Evolutionary conservation across 2,888 invertebrate species (phyloP).

Genomic region (Iphiclides podalirius): DNA sequence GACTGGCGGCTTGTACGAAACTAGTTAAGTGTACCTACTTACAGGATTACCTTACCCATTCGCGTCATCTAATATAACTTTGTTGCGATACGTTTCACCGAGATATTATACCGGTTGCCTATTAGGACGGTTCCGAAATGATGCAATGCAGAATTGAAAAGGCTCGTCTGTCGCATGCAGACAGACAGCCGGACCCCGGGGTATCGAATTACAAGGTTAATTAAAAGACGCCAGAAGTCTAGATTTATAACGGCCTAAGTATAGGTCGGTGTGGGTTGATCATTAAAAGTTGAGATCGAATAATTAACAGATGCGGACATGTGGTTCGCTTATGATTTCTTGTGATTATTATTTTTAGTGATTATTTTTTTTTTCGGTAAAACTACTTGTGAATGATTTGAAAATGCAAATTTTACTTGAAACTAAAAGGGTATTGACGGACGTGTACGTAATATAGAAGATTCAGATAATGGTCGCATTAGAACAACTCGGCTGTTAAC

Average conservation of each 20-base stretch:
- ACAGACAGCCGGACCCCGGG: neutral
- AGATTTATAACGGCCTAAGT: conserved; percentile 7
- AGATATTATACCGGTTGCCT: conserved; percentile 27
- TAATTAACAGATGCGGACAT: conserved; percentile 3
- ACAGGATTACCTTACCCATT: conserved; percentile 1
- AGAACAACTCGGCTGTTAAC: too few species aligned
- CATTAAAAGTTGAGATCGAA: neutral
- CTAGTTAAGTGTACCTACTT: neutral
- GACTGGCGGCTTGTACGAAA: too few species aligned
- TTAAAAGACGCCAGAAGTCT: conserved; percentile 14
- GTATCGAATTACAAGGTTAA: conserved; percentile 20
- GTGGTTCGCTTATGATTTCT: neutral
- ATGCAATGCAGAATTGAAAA: conserved; percentile 19
- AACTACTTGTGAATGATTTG: too few species aligned
- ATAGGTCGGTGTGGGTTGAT: neutral
- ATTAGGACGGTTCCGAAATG: conserved; percentile 13
- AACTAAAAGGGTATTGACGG: too few species aligned
- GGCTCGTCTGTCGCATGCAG: conserved; percentile 19
- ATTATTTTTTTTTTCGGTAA: neutral
- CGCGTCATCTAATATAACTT: conserved; percentile 4
- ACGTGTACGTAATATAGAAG: too few species aligned
- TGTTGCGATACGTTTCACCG: conserved; percentile 23
- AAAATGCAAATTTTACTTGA: too few species aligned
- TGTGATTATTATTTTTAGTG: neutral
- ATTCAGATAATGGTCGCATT: too few species aligned